Percentiles rank a stretch among this genome's conserved stretches.
Evolutionary conservation across 1,140 invertebrate genomes (phyloP).

Genomic region (Babylonia areolata): DNA sequence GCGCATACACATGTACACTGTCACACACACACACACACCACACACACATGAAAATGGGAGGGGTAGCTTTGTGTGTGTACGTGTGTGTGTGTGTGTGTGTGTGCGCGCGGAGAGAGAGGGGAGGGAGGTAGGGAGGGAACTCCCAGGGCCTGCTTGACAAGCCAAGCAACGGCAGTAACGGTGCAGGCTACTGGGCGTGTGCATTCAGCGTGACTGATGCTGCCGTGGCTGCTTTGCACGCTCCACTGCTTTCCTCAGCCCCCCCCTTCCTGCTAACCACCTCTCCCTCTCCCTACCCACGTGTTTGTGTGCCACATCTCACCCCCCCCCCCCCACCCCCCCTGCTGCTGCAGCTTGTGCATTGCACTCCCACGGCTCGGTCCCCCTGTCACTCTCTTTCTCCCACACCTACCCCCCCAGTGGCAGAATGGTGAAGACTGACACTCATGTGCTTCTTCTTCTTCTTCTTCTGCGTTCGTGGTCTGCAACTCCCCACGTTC

Average conservation of each 20-base stretch:
- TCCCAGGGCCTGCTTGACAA: constrained; percentile 5
- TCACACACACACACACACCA: no score
- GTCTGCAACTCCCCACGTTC: no score
- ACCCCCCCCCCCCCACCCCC: not conserved
- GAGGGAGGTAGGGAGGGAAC: not conserved
- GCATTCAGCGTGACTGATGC: constrained; percentile 38
- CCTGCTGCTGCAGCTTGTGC: not conserved
- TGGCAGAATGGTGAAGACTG: not conserved
- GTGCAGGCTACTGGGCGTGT: constrained; percentile 32
- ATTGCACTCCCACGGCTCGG: not conserved
- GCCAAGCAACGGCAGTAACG: constrained; percentile 2
- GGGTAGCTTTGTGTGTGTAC: no score
- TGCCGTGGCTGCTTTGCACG: constrained; percentile 30
- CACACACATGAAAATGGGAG: no score
- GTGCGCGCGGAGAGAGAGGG: not conserved
- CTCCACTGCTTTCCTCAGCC: constrained; percentile 12
- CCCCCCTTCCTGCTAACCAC: not conserved
- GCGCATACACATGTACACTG: no score
- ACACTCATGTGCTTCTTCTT: not conserved
- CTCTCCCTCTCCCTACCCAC: not conserved
- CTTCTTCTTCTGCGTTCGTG: no score
- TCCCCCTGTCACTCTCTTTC: not conserved
- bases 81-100: no score
- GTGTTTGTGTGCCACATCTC: no score
- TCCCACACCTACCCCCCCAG: not conserved